phyloP scores from a whole-genome alignment of 2,797 vertebrate species.

The Microchirus variegatus region DNA sequence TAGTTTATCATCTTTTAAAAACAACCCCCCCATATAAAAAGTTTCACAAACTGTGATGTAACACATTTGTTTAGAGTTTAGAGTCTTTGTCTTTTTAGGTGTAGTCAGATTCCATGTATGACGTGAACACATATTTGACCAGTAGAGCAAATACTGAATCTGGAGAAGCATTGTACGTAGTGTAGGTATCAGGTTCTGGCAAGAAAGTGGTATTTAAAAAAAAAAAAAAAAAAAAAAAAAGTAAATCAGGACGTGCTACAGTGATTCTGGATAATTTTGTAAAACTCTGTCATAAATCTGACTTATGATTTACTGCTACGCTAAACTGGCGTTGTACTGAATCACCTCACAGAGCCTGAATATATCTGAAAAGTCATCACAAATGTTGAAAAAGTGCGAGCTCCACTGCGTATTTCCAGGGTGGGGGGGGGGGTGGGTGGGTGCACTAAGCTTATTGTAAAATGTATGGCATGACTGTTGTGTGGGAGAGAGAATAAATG shows the following conservation, averaged over 20 bases:
- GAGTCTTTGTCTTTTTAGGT: no score
- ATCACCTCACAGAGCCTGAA: slow-evolving; percentile 19
- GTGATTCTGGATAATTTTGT: slow-evolving; percentile 2
- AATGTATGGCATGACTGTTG: slow-evolving; percentile 57
- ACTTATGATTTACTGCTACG: background rate
- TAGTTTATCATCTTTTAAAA: no score
- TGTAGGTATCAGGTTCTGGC: background rate
- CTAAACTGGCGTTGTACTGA: background rate
- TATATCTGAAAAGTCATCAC: slow-evolving; percentile 23
- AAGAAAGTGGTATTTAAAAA: background rate
- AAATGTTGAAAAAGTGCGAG: slow-evolving; percentile 25
- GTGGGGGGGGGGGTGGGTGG: no score
- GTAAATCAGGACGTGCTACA: background rate
- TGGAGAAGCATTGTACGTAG: background rate
- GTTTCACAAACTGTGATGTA: no score
- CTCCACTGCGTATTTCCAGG: slow-evolving; percentile 39
- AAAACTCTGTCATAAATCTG: background rate
- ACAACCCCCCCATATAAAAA: no score
- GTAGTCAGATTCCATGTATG: background rate
- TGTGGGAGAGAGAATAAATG: slow-evolving; percentile 66
- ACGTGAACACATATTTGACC: background rate
- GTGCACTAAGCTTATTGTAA: slow-evolving; percentile 49
- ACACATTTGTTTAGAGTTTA: no score
- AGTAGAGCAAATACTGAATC: background rate
- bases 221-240: background rate